These are phyloP conservation scores for Florisuga fusca DNA, from an alignment of 2,797 vertebrate species.

Conservation along the genomic window DNA sequence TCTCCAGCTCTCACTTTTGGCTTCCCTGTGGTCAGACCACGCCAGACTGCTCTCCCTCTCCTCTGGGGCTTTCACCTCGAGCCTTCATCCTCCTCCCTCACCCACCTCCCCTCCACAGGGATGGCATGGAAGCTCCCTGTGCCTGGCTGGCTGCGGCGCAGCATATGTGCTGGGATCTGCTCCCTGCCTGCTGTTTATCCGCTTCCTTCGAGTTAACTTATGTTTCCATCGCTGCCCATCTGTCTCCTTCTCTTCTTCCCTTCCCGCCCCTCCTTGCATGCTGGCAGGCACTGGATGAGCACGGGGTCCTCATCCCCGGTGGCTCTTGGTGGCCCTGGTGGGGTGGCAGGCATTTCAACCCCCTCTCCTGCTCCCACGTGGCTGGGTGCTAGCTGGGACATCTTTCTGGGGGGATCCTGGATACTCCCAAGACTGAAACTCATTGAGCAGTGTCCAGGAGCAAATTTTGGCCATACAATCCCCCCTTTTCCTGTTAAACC, in stretches of 20 bases:
- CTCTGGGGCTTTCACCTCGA: not conserved
- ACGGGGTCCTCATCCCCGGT: accelerated
- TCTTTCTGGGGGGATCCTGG: not conserved
- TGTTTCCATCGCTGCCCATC: slow-evolving; percentile 82
- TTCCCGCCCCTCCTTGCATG: not conserved
- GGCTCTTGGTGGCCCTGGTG: not conserved
- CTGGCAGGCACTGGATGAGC: accelerated
- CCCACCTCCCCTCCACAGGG: accelerated
- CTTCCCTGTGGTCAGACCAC: not conserved
- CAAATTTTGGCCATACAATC: not conserved
- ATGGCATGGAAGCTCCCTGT: not conserved
- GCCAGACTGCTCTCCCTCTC: accelerated
- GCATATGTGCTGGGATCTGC: slow-evolving; percentile 82
- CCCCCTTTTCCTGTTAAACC: not conserved
- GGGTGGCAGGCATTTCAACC: no score
- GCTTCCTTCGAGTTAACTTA: slow-evolving; percentile 83
- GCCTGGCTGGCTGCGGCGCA: slow-evolving; percentile 57
- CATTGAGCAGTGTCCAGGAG: accelerated
- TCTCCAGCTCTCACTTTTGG: accelerated
- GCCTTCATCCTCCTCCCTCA: not conserved
- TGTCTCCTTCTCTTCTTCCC: slow-evolving; percentile 71
- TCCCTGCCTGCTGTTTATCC: slow-evolving; percentile 84
- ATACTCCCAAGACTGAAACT: not conserved
- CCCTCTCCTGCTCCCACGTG: accelerated
- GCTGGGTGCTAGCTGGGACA: accelerated